These are phyloP conservation scores for Leucopsar rothschildi DNA, from an alignment of 2,113 vertebrate species.

Conservation along the genomic window DNA sequence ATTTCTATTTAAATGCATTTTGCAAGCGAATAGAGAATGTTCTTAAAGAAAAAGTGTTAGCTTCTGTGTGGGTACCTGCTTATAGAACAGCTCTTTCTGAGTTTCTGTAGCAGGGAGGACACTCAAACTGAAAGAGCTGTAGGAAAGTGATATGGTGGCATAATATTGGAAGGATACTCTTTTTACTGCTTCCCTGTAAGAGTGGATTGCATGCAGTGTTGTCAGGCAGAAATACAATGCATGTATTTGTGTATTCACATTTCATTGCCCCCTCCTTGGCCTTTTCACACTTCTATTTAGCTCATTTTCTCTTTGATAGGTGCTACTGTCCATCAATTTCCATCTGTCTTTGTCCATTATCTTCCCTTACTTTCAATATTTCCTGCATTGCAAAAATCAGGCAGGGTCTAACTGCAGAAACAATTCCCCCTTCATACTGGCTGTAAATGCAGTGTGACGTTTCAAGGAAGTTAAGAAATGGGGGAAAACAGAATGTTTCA, in stretches of 20 bases:
- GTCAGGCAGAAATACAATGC: background rate
- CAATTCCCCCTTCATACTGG: too few species aligned
- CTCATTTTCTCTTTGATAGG: background rate
- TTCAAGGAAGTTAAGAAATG: background rate
- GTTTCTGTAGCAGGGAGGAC: background rate
- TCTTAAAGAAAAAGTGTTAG: background rate
- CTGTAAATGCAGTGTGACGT: background rate
- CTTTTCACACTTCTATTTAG: background rate
- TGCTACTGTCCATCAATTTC: background rate
- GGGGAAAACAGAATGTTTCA: background rate
- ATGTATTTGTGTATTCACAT: background rate
- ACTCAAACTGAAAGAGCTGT: background rate
- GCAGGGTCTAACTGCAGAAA: background rate
- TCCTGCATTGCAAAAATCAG: background rate
- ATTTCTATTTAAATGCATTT: background rate
- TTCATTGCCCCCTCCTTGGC: background rate
- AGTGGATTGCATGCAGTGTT: background rate
- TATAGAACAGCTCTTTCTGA: background rate
- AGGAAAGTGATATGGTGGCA: background rate
- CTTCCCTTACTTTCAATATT: background rate
- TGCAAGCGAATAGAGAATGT: background rate
- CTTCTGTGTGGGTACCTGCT: background rate
- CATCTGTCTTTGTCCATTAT: accelerated
- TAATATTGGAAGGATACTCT: background rate
- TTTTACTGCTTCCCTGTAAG: background rate